Evolutionary conservation across 2,888 invertebrate species (phyloP).

Genomic region (Amphipoea oculea): DNA sequence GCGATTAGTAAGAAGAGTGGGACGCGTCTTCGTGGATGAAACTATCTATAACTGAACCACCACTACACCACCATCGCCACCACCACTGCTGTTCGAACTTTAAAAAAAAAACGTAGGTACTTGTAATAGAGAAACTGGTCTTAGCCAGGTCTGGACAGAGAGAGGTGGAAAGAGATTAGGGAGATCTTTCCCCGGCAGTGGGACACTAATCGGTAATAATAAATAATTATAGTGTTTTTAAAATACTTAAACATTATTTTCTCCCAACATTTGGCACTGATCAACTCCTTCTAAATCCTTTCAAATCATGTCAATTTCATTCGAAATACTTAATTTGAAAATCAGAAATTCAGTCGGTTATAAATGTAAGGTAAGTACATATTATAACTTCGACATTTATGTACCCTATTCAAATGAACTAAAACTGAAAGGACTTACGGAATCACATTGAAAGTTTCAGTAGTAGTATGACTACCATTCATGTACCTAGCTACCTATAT

Average conservation of each 20-base stretch:
- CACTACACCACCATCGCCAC: no score
- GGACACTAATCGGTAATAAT: no score
- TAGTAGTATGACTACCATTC: background rate
- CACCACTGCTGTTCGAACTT: no score
- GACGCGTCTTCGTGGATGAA: no score
- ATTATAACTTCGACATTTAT: background rate
- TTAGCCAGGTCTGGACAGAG: no score
- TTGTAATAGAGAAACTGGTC: no score
- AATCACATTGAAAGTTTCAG: conserved; percentile 18
- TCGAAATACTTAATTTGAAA: background rate
- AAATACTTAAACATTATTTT: background rate
- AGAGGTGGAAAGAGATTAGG: no score
- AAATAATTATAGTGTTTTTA: no score
- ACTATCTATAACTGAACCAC: no score
- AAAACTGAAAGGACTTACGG: conserved; percentile 15
- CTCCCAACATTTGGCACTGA: background rate
- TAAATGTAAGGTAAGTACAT: background rate
- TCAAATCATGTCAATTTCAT: background rate
- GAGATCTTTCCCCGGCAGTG: no score
- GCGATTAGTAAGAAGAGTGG: no score
- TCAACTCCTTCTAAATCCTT: background rate
- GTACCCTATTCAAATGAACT: conserved; percentile 3
- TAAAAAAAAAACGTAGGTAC: no score
- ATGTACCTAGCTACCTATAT: background rate
- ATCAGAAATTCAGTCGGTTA: background rate